Evolutionary conservation across 2,113 vertebrate genomes (phyloP).

Genomic region (Tenrec ecaudatus): DNA sequence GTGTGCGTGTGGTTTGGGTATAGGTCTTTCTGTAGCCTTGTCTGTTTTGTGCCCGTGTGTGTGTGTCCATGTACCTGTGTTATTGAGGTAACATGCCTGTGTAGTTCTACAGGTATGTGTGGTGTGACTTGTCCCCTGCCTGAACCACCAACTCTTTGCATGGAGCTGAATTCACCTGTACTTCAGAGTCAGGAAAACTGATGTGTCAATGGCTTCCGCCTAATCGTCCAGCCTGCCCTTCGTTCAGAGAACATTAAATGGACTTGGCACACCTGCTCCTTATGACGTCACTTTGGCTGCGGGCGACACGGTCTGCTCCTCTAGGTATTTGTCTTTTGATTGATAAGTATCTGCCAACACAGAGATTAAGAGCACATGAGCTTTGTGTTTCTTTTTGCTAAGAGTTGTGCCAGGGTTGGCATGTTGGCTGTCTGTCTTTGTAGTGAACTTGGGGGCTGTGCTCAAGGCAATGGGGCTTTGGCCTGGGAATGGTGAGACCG

Average conservation of each 20-base stretch:
- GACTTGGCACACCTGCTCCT: conserved; percentile 54
- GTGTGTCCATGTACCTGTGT: background rate
- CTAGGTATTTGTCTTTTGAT: conserved; percentile 66
- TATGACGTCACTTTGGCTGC: conserved; percentile 64
- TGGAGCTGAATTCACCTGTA: conserved; percentile 9
- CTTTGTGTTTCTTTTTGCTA: background rate
- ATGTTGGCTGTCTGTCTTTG: background rate
- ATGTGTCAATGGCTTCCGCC: background rate
- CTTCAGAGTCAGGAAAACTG: conserved; percentile 44
- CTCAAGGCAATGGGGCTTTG: background rate
- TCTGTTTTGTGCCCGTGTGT: background rate
- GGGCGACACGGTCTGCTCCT: background rate
- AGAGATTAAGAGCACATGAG: background rate
- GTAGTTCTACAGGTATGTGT: background rate
- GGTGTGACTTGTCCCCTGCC: background rate
- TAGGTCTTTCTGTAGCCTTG: too few species aligned
- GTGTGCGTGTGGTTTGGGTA: fast-evolving
- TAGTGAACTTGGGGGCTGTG: background rate
- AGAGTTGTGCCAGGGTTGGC: background rate
- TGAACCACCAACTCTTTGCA: background rate
- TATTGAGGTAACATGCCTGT: background rate
- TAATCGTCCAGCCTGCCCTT: conserved; percentile 52
- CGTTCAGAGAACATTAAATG: conserved; percentile 64
- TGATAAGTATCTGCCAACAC: conserved; percentile 54
- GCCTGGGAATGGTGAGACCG: background rate